Evolutionary conservation across 2,113 vertebrate species (phyloP).

Genomic region (Sminthopsis crassicaudata): DNA sequence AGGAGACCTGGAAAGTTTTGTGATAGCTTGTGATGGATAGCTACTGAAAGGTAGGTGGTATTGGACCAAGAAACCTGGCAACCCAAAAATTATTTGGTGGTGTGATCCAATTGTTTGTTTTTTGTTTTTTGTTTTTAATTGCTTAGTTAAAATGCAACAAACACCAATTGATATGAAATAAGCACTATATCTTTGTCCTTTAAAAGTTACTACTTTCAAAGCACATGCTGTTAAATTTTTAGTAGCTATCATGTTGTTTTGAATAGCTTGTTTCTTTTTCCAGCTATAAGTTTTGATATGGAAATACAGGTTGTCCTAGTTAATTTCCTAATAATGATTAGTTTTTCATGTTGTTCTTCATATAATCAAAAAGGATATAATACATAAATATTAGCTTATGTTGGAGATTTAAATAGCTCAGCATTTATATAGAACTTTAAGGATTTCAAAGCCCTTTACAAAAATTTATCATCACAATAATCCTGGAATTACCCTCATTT

Average conservation of each 20-base stretch:
- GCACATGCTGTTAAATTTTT: background rate
- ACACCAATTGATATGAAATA: background rate
- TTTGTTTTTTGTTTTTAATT: background rate
- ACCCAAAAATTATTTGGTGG: background rate
- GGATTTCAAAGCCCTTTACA: background rate
- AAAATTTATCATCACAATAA: background rate
- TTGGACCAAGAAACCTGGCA: background rate
- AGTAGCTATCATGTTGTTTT: background rate
- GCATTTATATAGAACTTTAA: background rate
- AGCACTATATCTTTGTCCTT: background rate
- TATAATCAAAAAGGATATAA: background rate
- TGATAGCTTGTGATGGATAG: background rate
- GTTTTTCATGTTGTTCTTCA: background rate
- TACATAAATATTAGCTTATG: background rate
- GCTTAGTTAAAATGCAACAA: background rate
- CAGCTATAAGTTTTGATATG: background rate
- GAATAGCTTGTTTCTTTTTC: background rate
- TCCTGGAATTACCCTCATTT: background rate
- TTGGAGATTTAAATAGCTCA: background rate
- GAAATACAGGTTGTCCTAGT: background rate
- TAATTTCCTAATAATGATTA: background rate
- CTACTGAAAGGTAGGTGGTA: background rate
- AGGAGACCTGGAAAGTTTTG: background rate
- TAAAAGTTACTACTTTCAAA: background rate
- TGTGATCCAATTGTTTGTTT: background rate